phyloP scores from a whole-genome alignment of 2,888 invertebrate genomes.

The Heliconius hortense region DNA sequence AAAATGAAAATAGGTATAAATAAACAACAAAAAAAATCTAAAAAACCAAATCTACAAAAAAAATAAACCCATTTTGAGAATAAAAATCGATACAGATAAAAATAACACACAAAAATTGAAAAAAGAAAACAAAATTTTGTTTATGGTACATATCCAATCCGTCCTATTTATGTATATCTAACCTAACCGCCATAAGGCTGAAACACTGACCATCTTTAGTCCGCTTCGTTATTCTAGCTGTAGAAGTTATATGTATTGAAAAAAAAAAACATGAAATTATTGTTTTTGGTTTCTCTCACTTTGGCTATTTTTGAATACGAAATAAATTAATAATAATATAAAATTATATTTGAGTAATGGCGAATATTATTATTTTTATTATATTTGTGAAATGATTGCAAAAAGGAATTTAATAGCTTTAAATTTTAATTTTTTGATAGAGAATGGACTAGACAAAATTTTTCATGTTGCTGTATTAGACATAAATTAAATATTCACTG shows the following conservation, averaged over 20 bases:
- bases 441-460: background rate
- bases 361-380: background rate
- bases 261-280: conserved; percentile 38
- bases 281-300: conserved; percentile 31
- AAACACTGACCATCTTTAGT: conserved; percentile 40
- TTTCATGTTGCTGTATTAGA: too few relatives aligned
- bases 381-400: conserved; percentile 7
- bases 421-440: background rate
- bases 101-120: background rate
- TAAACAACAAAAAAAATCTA: background rate
- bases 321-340: background rate
- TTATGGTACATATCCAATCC: conserved; percentile 43
- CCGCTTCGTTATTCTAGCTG: conserved; percentile 42
- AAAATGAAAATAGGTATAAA: background rate
- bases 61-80: background rate
- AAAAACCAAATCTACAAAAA: background rate
- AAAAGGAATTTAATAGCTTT: background rate
- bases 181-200: conserved; percentile 40
- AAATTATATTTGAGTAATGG: background rate
- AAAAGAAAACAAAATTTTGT: conserved; percentile 36
- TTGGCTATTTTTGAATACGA: conserved; percentile 6
- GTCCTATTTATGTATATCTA: conserved; percentile 37
- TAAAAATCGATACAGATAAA: background rate
- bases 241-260: conserved; percentile 33
- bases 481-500: too few relatives aligned